Evolutionary conservation across 2,113 vertebrate species (phyloP), one percentile per base, ranked within the genome.

Genomic region (Phasianus colchicus): DNA sequence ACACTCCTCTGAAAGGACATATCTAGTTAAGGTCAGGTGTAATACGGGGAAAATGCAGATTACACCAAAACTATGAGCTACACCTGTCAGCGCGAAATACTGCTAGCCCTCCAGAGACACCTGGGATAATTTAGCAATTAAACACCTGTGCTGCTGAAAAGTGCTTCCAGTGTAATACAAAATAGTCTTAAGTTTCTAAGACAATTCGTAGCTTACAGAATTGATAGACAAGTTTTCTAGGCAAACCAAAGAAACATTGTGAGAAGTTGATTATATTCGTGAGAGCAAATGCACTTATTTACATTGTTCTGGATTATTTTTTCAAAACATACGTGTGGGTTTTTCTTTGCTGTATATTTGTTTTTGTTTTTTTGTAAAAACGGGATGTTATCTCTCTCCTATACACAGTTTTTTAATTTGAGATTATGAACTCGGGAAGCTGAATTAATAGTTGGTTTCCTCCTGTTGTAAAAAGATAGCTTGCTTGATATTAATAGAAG

Each of bases 51-150:
- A 70, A 79, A 74, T 2, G 42, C 6, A 47, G 40, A 38, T 5
- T 16, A 42, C 25, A 65, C 13, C 3, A 45, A 32, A 69, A 18
- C 15, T 11, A 32, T 21, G 30, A 54, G 47, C 25, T 36, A 14
- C 30, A 40, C 6, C 14, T 38, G 21, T 36, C 9, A 0, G 25
- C 36, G 17, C 1, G 0, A 34, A 24, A 24, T 2, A 2, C 30
- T 82, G 27, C 45, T 48, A 11, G 9, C 20, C 32, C 21, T 66
- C 24, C 29, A 48, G 36, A 70, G 36, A 34, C 5, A 13, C 40
- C 36, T 4, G 1, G 4, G 21, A 6, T 17, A 24, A 29, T 64
- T 48, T 18, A 36, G 8, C 18, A 22, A 61, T 36, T 19, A 30
- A 5, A 6, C 11, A 54, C 20, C 36, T 67, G 30, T 10, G 20